phyloP scores from a whole-genome alignment of 2,797 vertebrate genomes.

The Diplodus sargus region DNA sequence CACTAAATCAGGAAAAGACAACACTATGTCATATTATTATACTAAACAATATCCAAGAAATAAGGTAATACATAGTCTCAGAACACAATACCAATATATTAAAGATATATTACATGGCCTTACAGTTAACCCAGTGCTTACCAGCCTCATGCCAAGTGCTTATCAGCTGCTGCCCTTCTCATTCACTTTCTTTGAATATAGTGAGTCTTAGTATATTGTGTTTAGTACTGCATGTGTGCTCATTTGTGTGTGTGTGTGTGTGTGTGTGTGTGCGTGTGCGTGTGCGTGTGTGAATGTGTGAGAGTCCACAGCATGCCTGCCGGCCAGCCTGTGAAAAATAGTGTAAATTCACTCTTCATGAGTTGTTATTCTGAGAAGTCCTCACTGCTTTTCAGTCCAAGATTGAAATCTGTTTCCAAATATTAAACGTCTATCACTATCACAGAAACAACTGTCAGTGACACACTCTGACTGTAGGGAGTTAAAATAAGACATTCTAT shows the following conservation, averaged over 20 bases:
- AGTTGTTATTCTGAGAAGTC: slow-evolving; percentile 39
- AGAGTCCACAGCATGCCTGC: slow-evolving; percentile 11
- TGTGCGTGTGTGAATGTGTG: slow-evolving; percentile 27
- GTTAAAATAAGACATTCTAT: background rate
- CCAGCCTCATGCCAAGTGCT: background rate
- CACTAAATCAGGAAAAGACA: too few species aligned
- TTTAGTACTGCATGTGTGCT: background rate
- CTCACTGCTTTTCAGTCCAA: slow-evolving; percentile 35
- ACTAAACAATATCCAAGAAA: too few species aligned
- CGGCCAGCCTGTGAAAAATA: slow-evolving; percentile 45
- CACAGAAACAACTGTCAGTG: background rate
- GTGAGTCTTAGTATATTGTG: background rate
- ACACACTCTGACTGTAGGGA: background rate
- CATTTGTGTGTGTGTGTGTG: slow-evolving; percentile 23
- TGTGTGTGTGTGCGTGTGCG: slow-evolving; percentile 27
- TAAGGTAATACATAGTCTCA: too few species aligned
- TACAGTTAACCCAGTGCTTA: background rate
- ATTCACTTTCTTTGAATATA: slow-evolving; percentile 17
- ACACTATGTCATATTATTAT: too few species aligned
- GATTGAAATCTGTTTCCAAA: slow-evolving; percentile 48
- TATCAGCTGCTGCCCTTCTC: slow-evolving; percentile 29
- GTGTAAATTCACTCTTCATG: slow-evolving; percentile 7
- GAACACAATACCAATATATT: too few species aligned
- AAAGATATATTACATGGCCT: too few species aligned
- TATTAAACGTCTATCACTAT: slow-evolving; percentile 13